A percentile compares a stretch with the other conserved stretches of the same genome.
These are phyloP conservation scores for Pelmatolapia mariae DNA, from an alignment of 2,113 vertebrate genomes.

Conservation along the genomic window DNA sequence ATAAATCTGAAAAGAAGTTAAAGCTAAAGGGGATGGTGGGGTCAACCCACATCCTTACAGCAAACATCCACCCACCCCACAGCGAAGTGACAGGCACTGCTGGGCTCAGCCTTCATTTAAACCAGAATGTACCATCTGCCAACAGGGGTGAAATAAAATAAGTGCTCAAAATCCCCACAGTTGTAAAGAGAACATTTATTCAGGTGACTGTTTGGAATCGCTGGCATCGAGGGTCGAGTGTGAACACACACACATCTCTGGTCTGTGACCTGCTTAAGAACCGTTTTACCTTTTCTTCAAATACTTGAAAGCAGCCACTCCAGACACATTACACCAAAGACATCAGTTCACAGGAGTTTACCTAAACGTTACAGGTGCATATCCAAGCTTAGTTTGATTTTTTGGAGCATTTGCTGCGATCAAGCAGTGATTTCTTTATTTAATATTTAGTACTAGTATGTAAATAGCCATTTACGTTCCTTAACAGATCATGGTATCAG, in stretches of 20 bases:
- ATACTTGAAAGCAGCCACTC: background rate
- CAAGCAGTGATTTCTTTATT: background rate
- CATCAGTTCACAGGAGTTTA: background rate
- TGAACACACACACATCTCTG: background rate
- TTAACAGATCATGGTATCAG: background rate
- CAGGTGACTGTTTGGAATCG: background rate
- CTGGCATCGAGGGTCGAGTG: background rate
- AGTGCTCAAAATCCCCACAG: background rate
- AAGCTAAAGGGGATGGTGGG: background rate
- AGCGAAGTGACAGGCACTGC: background rate
- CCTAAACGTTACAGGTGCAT: rapidly evolving
- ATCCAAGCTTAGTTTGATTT: background rate
- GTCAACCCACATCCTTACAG: background rate
- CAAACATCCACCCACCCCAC: background rate
- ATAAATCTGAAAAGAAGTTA: background rate
- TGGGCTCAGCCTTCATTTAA: background rate
- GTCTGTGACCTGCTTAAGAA: background rate
- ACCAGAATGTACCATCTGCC: background rate
- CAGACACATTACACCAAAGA: rapidly evolving
- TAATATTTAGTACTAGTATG: rapidly evolving
- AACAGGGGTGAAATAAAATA: background rate
- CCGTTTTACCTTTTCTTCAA: background rate
- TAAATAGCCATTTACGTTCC: background rate
- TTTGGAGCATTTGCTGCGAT: background rate
- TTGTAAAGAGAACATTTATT: background rate